A percentile compares a stretch with the other conserved stretches of the same genome.
Evolutionary conservation across 1,140 invertebrate genomes (phyloP).

Genomic region (Coenobita brevimanus): DNA sequence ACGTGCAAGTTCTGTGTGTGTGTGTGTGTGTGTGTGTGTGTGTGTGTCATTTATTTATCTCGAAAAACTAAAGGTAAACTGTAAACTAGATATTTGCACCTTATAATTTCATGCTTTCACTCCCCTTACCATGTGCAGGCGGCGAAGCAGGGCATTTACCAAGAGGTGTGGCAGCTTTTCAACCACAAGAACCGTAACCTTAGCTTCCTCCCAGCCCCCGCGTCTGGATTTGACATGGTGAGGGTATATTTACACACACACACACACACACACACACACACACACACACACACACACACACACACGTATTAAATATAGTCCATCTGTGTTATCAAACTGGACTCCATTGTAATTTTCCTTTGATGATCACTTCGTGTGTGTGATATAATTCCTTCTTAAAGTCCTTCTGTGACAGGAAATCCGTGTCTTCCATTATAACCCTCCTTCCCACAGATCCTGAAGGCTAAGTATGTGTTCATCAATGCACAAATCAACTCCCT

Average conservation of each 20-base stretch:
- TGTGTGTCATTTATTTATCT: too few relatives aligned
- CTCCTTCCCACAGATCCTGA: conserved; percentile 25
- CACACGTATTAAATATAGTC: not conserved
- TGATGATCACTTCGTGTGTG: too few relatives aligned
- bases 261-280: not conserved
- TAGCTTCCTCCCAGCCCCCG: conserved; percentile 23
- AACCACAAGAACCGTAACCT: conserved; percentile 27
- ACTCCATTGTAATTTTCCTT: too few relatives aligned
- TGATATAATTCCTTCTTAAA: too few relatives aligned
- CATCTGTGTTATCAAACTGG: too few relatives aligned
- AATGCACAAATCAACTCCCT: conserved; percentile 31
- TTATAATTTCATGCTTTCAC: not conserved
- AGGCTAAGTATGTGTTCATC: conserved; percentile 30
- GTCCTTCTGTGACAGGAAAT: too few relatives aligned
- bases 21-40: conserved; percentile 1
- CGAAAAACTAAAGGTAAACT: too few relatives aligned
- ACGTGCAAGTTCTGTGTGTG: not conserved
- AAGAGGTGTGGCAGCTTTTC: conserved; percentile 47
- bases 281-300: not conserved
- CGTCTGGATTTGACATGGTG: conserved; percentile 24
- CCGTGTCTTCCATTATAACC: too few relatives aligned
- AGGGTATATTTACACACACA: not conserved
- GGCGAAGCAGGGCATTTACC: conserved; percentile 23
- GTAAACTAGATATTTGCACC: not conserved
- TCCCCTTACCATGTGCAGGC: not conserved